Base-by-base conservation (phyloP, 2,888 invertebrate genomes). In the Tetranychus piercei region DNA sequence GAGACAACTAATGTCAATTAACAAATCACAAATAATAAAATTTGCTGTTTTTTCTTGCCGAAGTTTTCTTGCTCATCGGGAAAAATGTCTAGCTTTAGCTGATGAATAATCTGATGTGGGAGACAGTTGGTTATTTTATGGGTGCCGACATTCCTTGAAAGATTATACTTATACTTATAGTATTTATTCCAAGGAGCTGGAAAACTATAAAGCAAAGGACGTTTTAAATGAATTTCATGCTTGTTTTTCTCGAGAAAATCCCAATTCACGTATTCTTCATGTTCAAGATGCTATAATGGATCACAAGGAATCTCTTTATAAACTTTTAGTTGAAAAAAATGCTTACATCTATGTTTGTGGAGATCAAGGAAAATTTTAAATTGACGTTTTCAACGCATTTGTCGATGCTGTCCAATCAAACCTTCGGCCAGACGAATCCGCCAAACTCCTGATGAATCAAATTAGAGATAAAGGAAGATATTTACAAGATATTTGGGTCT, bases 271-370 rank as follows among this genome's bases (percentile, higher is more conserved):
- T 8, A 45, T 45, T 8, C 23, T 23, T 3, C 45, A 45, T 45
- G 45, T 45, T 45, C 45, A 45, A 45, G 45, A 45, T 45, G 45
- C 9, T 11, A 45, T 90, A 74, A 78, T 80, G 18, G 79, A 82
- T 64, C 83, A 88, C 80, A 84, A 86, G 0, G 79, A 82, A 73
- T 83, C 85, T 73, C 79, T 91, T 55, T 81, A 85, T 0, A 79
- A 84, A 43, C 82, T 87, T 73, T 82, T 90, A 45, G 78, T 75
- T 9, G 45, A 69, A 18, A 23, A 77, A 20, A 71, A 76, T 15
- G 78, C 79, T n/a, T 77, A 72, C 34, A 79, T 90, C 44, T 90
- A 85, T 81, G 84, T 92, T 2, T 92, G 91, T 83, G 92, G 92
- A 0, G 90, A 91, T 83, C 87, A 88, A 0, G 87, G 86, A 78